These are phyloP conservation scores for Argopecten irradians DNA, from an alignment of 1,140 invertebrate genomes.

Conservation along the genomic window DNA sequence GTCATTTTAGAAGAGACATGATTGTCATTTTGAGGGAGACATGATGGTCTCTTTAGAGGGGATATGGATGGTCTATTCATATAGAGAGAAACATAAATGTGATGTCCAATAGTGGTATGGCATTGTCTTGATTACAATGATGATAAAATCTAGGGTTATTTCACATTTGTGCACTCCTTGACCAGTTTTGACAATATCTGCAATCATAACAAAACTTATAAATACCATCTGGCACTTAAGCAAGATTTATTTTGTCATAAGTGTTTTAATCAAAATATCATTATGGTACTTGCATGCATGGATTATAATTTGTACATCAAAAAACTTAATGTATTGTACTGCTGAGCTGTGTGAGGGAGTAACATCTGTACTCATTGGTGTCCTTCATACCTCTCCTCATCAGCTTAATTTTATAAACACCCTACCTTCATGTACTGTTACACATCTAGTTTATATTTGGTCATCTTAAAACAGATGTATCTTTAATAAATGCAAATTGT, in stretches of 20 bases:
- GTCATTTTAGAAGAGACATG: no score
- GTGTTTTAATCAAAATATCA: slow-evolving; percentile 17
- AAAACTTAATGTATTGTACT: background rate
- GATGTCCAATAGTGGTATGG: no score
- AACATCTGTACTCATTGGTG: background rate
- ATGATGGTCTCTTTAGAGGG: background rate
- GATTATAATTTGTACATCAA: background rate
- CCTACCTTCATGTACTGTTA: background rate
- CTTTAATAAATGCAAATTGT: no score
- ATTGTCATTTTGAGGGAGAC: no score
- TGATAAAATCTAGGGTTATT: background rate
- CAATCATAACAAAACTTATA: background rate
- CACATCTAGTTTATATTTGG: background rate
- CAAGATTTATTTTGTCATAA: background rate
- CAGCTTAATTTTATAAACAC: no score
- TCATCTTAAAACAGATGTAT: no score
- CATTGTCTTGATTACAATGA: background rate
- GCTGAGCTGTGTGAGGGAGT: background rate
- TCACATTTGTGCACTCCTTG: no score
- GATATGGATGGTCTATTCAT: background rate
- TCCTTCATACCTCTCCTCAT: no score
- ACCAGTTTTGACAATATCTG: background rate
- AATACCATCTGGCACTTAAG: background rate
- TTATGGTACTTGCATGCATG: background rate
- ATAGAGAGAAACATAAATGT: no score